Evolutionary conservation across 2,888 invertebrate species (phyloP).

Genomic region (Pterostichus niger): DNA sequence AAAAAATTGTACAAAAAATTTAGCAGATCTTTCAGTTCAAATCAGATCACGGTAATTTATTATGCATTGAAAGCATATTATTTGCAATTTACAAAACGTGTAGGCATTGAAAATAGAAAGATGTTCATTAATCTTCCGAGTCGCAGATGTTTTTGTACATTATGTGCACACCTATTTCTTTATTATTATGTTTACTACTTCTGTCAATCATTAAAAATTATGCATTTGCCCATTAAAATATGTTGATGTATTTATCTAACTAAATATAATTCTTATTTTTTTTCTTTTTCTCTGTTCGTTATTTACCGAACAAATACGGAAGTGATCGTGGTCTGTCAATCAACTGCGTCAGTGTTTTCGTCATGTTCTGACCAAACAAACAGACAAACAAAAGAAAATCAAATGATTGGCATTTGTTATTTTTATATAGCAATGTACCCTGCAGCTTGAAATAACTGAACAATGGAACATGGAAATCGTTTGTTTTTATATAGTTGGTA

Average conservation of each 20-base stretch:
- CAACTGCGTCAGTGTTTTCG: neutral
- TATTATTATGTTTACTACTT: neutral
- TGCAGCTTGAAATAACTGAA: neutral
- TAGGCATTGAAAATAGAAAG: slow-evolving; percentile 3
- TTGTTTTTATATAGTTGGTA: slow-evolving; percentile 7
- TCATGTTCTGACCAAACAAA: neutral
- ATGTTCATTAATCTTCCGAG: neutral
- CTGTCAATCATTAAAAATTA: neutral
- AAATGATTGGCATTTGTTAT: slow-evolving; percentile 11
- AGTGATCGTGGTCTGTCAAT: neutral
- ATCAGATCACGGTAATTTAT: slow-evolving; percentile 1
- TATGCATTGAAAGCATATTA: slow-evolving; percentile 19
- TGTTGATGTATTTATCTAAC: neutral
- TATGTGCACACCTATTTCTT: too few species aligned
- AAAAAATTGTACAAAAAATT: slow-evolving; percentile 22
- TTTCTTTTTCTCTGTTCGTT: neutral
- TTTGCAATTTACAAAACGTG: slow-evolving; percentile 8
- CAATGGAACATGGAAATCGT: neutral
- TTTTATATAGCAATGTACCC: neutral
- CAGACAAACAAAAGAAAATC: neutral
- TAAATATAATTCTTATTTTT: neutral
- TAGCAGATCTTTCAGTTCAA: neutral
- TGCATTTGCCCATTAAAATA: neutral
- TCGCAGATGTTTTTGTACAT: too few species aligned
- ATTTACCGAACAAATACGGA: slow-evolving; percentile 12